phyloP scores from a whole-genome alignment of 2,888 invertebrate genomes.

The Isotomurus palustris region DNA sequence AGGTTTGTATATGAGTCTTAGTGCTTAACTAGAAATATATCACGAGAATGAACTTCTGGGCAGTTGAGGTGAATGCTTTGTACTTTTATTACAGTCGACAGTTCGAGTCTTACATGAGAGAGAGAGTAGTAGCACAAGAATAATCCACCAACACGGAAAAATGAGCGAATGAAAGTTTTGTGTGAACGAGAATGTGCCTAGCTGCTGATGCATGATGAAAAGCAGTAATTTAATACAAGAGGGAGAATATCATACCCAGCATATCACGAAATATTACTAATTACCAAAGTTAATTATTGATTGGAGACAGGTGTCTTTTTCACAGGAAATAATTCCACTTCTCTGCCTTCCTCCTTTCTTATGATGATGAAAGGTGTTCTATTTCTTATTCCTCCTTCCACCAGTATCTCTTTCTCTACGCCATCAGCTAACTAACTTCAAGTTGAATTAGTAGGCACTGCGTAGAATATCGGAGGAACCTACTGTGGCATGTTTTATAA shows the following conservation, averaged over 20 bases:
- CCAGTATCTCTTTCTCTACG: too few relatives aligned
- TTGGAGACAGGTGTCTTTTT: conserved; percentile 44
- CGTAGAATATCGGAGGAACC: too few relatives aligned
- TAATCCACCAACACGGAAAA: background rate
- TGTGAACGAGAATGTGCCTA: background rate
- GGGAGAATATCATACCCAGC: conserved; percentile 3
- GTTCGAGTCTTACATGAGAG: background rate
- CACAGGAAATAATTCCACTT: conserved; percentile 43
- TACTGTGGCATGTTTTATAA: too few relatives aligned
- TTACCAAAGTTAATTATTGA: conserved; percentile 45
- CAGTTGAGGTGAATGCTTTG: too few relatives aligned
- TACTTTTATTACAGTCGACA: background rate
- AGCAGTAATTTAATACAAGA: conserved; percentile 30
- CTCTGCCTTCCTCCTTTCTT: background rate
- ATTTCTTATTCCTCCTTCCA: too few relatives aligned
- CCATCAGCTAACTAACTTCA: too few relatives aligned
- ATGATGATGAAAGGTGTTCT: too few relatives aligned
- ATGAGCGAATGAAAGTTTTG: background rate
- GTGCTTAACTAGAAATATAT: too few relatives aligned
- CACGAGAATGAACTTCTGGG: background rate
- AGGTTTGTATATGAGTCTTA: too few relatives aligned
- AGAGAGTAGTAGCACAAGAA: conserved; percentile 1
- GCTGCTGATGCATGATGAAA: conserved; percentile 29
- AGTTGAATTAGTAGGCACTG: too few relatives aligned
- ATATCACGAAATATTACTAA: conserved; percentile 44